Evolutionary conservation across 2,888 invertebrate genomes (phyloP).

Genomic region (Yponomeuta plumbellus): DNA sequence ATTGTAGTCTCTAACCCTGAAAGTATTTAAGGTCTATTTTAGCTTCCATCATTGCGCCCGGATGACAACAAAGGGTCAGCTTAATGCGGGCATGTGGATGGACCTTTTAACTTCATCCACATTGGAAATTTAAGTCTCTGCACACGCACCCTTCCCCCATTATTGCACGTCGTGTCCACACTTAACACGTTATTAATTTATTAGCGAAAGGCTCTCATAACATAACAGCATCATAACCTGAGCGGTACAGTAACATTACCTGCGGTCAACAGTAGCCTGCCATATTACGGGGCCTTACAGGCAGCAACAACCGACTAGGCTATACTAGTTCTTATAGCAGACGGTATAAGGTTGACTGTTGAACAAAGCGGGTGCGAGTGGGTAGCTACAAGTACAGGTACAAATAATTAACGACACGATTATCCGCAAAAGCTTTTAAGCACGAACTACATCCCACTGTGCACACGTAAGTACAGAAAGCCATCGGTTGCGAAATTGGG

Average conservation of each 20-base stretch:
- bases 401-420: slow-evolving; percentile 51
- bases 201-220: background rate
- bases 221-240: background rate
- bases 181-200: background rate
- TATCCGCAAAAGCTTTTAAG: slow-evolving; percentile 61
- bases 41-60: too few species aligned
- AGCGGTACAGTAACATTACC: background rate
- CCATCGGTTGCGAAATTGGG: background rate
- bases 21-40: too few species aligned
- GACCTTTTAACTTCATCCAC: too few species aligned
- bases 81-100: too few species aligned
- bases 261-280: background rate
- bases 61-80: too few species aligned
- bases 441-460: slow-evolving; percentile 39
- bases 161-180: background rate
- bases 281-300: background rate
- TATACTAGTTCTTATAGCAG: too few species aligned
- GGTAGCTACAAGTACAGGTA: slow-evolving; percentile 1
- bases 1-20: too few species aligned
- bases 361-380: too few species aligned
- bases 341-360: too few species aligned
- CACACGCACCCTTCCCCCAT: too few species aligned
- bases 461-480: slow-evolving; percentile 15
- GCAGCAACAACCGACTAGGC: too few species aligned
- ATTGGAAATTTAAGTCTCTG: too few species aligned